Base-by-base conservation (phyloP, 2,113 vertebrate species). In the Dolichallabes microphthalmus region DNA sequence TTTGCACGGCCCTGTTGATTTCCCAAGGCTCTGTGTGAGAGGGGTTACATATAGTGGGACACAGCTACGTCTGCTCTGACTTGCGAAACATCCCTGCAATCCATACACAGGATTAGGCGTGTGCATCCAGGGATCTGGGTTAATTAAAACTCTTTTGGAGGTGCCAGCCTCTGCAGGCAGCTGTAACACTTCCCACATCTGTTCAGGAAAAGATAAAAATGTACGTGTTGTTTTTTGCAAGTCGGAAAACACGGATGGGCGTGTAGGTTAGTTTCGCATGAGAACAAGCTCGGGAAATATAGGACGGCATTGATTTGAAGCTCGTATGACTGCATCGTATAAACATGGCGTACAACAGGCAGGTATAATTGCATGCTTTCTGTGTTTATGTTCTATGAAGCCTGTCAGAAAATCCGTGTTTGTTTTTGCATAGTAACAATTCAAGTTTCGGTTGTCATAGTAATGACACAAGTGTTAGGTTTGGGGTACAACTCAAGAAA, bases 111-210 rank as follows among this genome's bases (percentile, higher is more conserved):
- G 92, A 92, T 94, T 93, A 93, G 89, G 86, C 90, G 79, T 87
- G 87, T 86, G 89, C 91, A 90, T 81, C 85, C 84, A 89, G 91
- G 92, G 91, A 93, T 92, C 87, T 91, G 87, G 89, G 92, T 92
- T 93, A 93, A 94, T 93, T 91, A 92, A 92, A 92, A 89, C 87
- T 76, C 52, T 92, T 91, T 87, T 89, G 82, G 88, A 90, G 88
- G 90, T 87, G 25, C 55, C 76, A 52, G 13, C n/a, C 83, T 77
- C 53, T 35, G 60, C 66, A 71, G 84, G 89, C 90, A 89, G 91
- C 88, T 89, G 85, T 88, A 86, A 90, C 66, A 85, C 79, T 32
- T 27, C 45, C 89, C 89, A 91, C 91, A 91, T 93, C 91, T 94
- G 91, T 92, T 92, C 85, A 64, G 85, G 86, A 82, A 61, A 58